Conservation (phyloP, 2,113 vertebrate species). For the Vulpes vulpes region DNA sequence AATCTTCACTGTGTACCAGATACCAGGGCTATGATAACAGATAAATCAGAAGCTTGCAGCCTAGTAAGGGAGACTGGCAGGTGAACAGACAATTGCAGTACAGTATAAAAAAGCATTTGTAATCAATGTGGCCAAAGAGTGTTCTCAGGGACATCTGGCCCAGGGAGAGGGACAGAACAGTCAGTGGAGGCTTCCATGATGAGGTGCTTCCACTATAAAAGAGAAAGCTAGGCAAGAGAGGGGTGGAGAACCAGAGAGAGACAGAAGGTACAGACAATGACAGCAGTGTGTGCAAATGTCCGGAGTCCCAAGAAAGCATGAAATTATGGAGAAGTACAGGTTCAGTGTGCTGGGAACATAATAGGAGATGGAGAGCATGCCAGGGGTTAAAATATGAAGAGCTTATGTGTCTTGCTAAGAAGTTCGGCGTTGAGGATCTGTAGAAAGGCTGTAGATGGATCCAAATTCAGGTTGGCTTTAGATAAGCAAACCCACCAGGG, state of each 20-base stretch:
- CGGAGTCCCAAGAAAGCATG: neutral
- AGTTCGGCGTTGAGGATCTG: neutral
- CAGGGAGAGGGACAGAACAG: neutral
- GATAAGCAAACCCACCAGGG: neutral
- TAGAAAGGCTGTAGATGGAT: neutral
- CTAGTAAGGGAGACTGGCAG: neutral
- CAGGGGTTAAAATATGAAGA: neutral
- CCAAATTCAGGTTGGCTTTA: neutral
- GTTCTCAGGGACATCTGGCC: neutral
- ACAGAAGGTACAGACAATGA: neutral
- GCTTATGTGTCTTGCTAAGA: neutral
- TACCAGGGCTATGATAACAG: neutral
- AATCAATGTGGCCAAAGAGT: neutral
- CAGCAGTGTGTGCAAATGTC: neutral
- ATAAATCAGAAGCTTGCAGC: neutral
- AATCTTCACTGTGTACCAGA: neutral
- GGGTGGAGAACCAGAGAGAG: neutral
- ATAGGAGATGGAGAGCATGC: rapidly evolving
- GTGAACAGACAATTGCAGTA: too few relatives aligned
- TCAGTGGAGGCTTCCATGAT: neutral
- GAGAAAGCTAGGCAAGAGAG: neutral
- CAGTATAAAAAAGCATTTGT: neutral
- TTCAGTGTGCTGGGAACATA: neutral
- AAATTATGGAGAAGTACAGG: neutral
- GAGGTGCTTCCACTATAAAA: neutral